Evolutionary conservation across 2,797 vertebrate species (phyloP).

Genomic region (Cyclura pinguis): DNA sequence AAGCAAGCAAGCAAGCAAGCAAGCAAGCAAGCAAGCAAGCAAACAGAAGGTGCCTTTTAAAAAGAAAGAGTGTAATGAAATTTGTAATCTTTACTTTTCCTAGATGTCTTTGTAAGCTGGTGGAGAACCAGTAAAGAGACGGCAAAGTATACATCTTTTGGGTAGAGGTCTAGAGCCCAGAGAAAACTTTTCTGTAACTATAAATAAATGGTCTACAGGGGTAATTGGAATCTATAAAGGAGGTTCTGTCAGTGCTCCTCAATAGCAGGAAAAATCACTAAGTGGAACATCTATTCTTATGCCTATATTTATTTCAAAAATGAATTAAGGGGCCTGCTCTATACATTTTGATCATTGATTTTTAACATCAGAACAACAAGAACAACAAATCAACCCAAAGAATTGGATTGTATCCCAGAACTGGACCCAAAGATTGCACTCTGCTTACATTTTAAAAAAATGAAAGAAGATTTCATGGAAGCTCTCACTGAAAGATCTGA

Average conservation of each 20-base stretch:
- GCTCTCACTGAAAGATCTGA: neutral
- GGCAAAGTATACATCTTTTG: neutral
- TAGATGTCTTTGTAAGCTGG: no score
- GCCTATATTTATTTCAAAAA: neutral
- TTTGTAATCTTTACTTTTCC: neutral
- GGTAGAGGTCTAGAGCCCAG: neutral
- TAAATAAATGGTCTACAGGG: neutral
- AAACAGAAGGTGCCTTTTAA: neutral
- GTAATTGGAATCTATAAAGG: neutral
- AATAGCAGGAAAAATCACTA: neutral
- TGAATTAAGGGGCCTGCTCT: neutral
- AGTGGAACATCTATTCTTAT: neutral
- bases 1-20: neutral
- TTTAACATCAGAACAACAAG: neutral
- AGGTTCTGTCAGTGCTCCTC: neutral
- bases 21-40: neutral
- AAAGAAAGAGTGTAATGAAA: neutral
- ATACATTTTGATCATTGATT: neutral
- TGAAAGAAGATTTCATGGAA: neutral
- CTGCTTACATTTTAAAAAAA: no score
- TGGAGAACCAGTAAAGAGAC: no score
- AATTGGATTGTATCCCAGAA: neutral
- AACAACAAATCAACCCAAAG: neutral
- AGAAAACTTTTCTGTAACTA: neutral
- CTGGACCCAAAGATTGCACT: neutral